Conservation (phyloP, 1,140 invertebrate species). For the Cydia fagiglandana region DNA sequence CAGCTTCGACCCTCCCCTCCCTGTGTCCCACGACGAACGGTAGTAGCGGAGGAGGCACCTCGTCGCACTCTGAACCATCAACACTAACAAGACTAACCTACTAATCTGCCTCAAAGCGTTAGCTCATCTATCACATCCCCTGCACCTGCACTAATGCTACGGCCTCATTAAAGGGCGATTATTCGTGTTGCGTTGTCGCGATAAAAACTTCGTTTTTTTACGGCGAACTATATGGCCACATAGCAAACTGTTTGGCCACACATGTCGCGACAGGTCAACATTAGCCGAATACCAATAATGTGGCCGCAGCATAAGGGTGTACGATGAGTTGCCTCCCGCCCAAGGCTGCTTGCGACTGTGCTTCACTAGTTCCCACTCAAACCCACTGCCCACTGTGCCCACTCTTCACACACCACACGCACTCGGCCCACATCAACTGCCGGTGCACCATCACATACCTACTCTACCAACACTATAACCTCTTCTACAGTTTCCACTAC, state of each 20-base stretch:
- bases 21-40: slow-evolving; percentile 39
- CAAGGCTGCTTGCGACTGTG: slow-evolving; percentile 39
- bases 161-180: no score
- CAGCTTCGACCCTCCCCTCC: slow-evolving; percentile 41
- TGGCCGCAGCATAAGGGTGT: background rate
- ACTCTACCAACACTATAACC: slow-evolving; percentile 34
- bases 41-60: slow-evolving; percentile 45
- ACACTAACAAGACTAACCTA: slow-evolving; percentile 46
- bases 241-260: no score
- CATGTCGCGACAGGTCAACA: no score
- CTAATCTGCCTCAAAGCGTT: slow-evolving; percentile 36
- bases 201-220: no score
- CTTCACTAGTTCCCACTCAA: slow-evolving; percentile 38
- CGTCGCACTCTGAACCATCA: background rate
- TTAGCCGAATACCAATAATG: no score
- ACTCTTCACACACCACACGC: slow-evolving; percentile 38
- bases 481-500: slow-evolving; percentile 36
- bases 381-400: slow-evolving; percentile 37
- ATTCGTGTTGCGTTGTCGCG: no score
- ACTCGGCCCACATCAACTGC: slow-evolving; percentile 7
- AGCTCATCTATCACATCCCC: slow-evolving; percentile 1
- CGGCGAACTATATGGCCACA: no score
- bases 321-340: slow-evolving; percentile 40
- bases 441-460: slow-evolving; percentile 26
- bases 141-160: background rate